Base-by-base conservation (phyloP, 2,113 vertebrate species). In the Thinocorus orbignyianus region DNA sequence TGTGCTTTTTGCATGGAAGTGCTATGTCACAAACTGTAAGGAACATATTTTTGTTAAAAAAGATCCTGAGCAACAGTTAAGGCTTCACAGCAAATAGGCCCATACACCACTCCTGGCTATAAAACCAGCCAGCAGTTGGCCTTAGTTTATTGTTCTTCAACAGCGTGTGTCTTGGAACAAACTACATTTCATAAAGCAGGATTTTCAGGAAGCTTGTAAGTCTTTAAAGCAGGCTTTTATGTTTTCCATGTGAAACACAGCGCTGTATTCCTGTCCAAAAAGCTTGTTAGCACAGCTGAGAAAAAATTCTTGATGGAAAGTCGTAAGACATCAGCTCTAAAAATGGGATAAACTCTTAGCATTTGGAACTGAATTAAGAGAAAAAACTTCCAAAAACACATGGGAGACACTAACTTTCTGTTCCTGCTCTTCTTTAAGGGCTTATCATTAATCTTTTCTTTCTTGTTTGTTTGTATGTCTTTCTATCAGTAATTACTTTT, bases 251-350 rank as follows among this genome's bases (percentile, higher is more conserved):
- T 84, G 74, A 78, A 86, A 88, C 20, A 77, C 17, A 70, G 62
- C 26, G 51, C 41, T 60, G 10, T 51, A 78, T 88, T 90, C 57
- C 85, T 71, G 39, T 88, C 55, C 60, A 57, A 91, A 80, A 86
- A 73, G 41, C 49, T 55, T 90, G 64, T 78, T 86, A 96, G 78
- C 49, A 83, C 68, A 91, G 88, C 90, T 95, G 83, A 94, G 55
- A 96, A 90, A 95, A 93, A 76, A 41, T n/a, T 23, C 54, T 85
- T 76, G 44, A 46, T 46, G 92, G 77, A 93, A 91, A 93, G 33
- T 33, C 88, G 84, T 73, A 78, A 87, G 35, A 55, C 66, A 83
- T 70, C 79, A 90, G 3, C 58, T 80, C 46, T 77, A 64, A 92
- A 92, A 86, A 89, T 17, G 33, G 39, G 73, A 86, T 91, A 86